Evolutionary conservation across 2,797 vertebrate genomes (phyloP).

Genomic region (Diceros bicornis): DNA sequence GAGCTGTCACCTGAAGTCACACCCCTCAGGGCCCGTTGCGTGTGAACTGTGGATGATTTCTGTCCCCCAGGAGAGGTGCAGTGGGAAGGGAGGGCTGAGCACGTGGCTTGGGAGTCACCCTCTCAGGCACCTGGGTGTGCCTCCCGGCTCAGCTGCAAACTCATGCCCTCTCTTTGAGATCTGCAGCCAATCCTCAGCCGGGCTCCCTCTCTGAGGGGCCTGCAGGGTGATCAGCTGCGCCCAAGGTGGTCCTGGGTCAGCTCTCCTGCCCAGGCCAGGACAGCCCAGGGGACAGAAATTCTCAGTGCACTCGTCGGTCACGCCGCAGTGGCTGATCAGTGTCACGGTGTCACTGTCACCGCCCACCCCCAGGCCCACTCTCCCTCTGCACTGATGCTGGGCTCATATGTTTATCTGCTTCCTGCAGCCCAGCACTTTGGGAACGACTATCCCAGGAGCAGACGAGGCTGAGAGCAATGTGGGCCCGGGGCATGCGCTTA

Average conservation of each 20-base stretch:
- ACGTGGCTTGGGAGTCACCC: too few relatives aligned
- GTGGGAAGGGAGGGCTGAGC: background rate
- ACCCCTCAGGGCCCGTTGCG: fast-evolving
- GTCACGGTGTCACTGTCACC: fast-evolving
- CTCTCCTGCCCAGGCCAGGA: background rate
- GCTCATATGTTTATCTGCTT: fast-evolving
- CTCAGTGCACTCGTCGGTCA: too few relatives aligned
- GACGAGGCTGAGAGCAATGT: background rate
- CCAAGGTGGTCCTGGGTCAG: background rate
- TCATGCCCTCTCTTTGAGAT: too few relatives aligned
- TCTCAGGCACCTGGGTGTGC: too few relatives aligned
- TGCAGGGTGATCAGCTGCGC: too few relatives aligned
- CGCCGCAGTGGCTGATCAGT: fast-evolving
- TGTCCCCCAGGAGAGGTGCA: background rate
- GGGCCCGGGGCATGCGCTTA: background rate
- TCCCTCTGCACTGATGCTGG: background rate
- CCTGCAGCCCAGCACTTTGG: fast-evolving
- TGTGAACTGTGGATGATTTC: background rate
- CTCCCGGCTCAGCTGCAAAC: too few relatives aligned
- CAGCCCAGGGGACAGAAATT: background rate
- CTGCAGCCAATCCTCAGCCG: too few relatives aligned
- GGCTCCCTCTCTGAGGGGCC: too few relatives aligned
- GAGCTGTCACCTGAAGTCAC: background rate
- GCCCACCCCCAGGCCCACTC: background rate
- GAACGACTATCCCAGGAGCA: background rate